A percentile compares a stretch with the other conserved stretches of the same genome.
These are phyloP conservation scores for Rhea pennata DNA, from an alignment of 2,113 vertebrate genomes.

Conservation along the genomic window DNA sequence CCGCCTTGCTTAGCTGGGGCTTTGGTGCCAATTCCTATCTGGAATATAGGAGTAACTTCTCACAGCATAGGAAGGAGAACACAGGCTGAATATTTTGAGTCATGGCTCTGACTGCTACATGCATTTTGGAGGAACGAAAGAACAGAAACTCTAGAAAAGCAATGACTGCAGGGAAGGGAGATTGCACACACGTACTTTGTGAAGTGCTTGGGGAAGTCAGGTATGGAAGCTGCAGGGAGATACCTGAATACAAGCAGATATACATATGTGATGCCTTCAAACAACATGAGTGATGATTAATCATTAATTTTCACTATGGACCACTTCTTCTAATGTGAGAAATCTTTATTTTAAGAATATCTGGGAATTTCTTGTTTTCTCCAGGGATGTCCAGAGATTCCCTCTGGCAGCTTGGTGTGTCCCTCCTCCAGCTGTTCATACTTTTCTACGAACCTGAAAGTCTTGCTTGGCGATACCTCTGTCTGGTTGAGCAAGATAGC, in stretches of 20 bases:
- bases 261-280: neutral
- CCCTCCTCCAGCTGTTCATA: neutral
- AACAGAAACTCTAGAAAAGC: neutral
- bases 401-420: accelerated
- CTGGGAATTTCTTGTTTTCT: slow-evolving; percentile 11
- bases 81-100: neutral
- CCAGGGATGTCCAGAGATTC: neutral
- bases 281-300: neutral
- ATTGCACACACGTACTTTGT: neutral
- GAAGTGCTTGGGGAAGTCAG: neutral
- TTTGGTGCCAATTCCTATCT: neutral
- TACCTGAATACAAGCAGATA: neutral
- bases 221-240: neutral
- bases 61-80: neutral
- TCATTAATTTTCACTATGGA: neutral
- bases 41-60: neutral
- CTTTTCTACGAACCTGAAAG: slow-evolving; percentile 30
- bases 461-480: neutral
- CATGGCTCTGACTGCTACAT: neutral
- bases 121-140: neutral
- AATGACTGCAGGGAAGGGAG: neutral
- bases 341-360: neutral
- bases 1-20: neutral
- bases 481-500: neutral
- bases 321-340: neutral